Conservation (phyloP, 2,888 invertebrate species). For the Nomada flava region DNA sequence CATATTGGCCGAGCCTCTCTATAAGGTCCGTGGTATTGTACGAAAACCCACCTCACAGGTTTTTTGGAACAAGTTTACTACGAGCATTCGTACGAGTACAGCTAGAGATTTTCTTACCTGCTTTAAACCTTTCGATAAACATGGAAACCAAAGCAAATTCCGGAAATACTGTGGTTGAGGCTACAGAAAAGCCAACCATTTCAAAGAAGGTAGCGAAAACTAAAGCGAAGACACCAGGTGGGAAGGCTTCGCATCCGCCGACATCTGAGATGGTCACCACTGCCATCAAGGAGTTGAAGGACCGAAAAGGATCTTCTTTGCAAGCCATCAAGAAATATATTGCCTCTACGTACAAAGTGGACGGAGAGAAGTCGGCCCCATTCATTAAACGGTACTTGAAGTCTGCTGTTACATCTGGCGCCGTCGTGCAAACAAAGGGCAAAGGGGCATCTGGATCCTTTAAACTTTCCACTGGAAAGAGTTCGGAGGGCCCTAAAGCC, state of each 20-base stretch:
- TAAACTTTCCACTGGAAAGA: too few relatives aligned
- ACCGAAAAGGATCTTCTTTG: conserved; percentile 87
- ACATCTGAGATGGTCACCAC: conserved; percentile 86
- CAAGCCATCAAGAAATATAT: conserved; percentile 88
- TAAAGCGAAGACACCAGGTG: conserved; percentile 69
- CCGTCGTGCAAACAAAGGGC: conserved; percentile 85
- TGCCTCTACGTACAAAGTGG: conserved; percentile 79
- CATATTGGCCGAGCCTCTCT: too few relatives aligned
- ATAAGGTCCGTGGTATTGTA: too few relatives aligned
- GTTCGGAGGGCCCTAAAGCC: too few relatives aligned
- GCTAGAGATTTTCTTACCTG: too few relatives aligned
- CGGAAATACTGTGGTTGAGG: conserved; percentile 23
- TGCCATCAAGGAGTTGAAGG: conserved; percentile 85
- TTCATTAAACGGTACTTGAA: conserved; percentile 87
- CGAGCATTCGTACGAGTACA: too few relatives aligned
- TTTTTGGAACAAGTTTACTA: too few relatives aligned
- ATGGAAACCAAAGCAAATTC: conserved; percentile 37
- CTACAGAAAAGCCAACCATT: conserved; percentile 31
- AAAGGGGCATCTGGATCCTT: conserved; percentile 85
- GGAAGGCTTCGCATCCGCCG: conserved; percentile 85
- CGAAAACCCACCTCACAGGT: too few relatives aligned
- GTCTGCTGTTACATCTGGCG: conserved; percentile 85
- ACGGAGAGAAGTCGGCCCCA: conserved; percentile 84
- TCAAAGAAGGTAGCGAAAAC: conserved; percentile 50
- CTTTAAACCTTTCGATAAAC: not conserved